A percentile compares a stretch with the other conserved stretches of the same genome.
These are phyloP conservation scores for Plemyria rubiginata DNA, from an alignment of 2,888 invertebrate genomes.

Conservation along the genomic window DNA sequence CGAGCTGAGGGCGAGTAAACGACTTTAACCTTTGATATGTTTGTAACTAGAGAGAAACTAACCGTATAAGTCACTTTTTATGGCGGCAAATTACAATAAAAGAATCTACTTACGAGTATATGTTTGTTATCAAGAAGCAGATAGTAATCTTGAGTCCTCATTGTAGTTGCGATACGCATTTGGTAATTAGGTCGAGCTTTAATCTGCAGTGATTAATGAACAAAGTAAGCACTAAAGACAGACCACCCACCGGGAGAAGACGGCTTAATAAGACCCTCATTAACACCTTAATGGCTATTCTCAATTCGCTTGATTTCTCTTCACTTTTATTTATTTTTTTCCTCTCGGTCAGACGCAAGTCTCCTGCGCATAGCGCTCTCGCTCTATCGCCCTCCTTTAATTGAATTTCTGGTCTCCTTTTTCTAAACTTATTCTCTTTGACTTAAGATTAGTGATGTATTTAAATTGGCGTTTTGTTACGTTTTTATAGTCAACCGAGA, in stretches of 20 bases:
- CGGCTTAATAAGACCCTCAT: constrained; percentile 84
- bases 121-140: constrained; percentile 24
- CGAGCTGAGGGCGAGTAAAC: background rate
- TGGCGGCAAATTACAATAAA: constrained; percentile 11
- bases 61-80: constrained; percentile 5
- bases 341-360: constrained; percentile 58
- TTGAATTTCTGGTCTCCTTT: constrained; percentile 78
- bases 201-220: constrained; percentile 79
- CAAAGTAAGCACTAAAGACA: constrained; percentile 69
- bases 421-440: constrained; percentile 82
- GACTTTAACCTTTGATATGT: background rate
- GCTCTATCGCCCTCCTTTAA: constrained; percentile 70
- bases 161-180: constrained; percentile 66
- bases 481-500: constrained; percentile 69
- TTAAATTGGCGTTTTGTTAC: constrained; percentile 82
- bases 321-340: constrained; percentile 77
- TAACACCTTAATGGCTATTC: constrained; percentile 84
- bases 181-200: constrained; percentile 74
- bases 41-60: background rate
- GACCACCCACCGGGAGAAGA: constrained; percentile 83
- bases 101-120: constrained; percentile 10
- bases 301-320: constrained; percentile 82
- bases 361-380: constrained; percentile 58
- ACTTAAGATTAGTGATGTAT: constrained; percentile 83
- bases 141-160: constrained; percentile 41